A percentile compares a stretch with the other conserved stretches of the same genome.
Evolutionary conservation across 1,140 invertebrate species (phyloP).

Genomic region (Drosophila rufa): DNA sequence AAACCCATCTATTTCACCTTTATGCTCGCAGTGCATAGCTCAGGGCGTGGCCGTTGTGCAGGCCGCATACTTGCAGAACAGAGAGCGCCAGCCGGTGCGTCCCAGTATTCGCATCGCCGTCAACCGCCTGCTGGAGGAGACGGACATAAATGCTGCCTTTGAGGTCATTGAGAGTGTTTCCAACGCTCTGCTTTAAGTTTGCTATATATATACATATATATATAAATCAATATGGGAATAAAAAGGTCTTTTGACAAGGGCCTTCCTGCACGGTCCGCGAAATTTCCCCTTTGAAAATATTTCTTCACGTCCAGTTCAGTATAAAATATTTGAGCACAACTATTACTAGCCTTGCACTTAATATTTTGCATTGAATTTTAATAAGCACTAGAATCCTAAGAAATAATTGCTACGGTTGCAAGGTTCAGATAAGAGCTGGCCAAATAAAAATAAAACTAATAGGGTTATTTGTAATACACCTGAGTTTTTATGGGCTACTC

Average conservation of each 20-base stretch:
- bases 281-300: constrained; percentile 2
- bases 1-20: not conserved
- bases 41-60: constrained; percentile 88
- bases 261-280: not conserved
- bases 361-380: not conserved
- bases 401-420: constrained; percentile 8
- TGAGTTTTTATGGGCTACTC: not conserved
- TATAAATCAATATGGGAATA: not conserved
- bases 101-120: constrained; percentile 89
- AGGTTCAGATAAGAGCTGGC: constrained; percentile 5
- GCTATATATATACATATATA: not conserved
- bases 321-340: constrained; percentile 26
- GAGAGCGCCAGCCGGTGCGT: constrained; percentile 87
- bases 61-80: constrained; percentile 88
- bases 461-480: constrained; percentile 9
- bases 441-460: constrained; percentile 19
- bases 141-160: constrained; percentile 85
- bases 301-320: constrained; percentile 26
- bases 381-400: not conserved
- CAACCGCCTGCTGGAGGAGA: constrained; percentile 87
- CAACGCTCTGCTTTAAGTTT: constrained; percentile 44
- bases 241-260: not conserved
- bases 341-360: constrained; percentile 6
- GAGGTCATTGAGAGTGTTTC: constrained; percentile 67
- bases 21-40: constrained; percentile 86